Percentiles rank a stretch among this genome's conserved stretches.
phyloP scores from a whole-genome alignment of 2,888 invertebrate species.

The Leptinotarsa haldemani region DNA sequence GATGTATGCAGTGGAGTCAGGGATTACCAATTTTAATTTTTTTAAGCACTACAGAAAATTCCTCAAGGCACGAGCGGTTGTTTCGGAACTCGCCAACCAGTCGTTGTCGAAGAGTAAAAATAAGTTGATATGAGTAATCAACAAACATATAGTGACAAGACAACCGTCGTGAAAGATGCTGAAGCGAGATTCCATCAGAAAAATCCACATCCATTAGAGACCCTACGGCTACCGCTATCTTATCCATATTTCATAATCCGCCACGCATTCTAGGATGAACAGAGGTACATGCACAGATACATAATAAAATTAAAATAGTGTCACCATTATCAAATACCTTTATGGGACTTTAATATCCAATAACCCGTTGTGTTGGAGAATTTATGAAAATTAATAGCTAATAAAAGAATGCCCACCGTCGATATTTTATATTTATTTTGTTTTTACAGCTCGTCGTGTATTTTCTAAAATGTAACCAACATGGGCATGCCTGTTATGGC shows the following conservation, averaged over 20 bases:
- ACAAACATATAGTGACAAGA: too few species aligned
- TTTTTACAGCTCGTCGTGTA: conserved; percentile 40
- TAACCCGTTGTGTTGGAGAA: conserved; percentile 54
- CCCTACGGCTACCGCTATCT: conserved; percentile 32
- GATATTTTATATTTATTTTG: conserved; percentile 49
- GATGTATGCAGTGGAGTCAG: not conserved
- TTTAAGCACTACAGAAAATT: too few species aligned
- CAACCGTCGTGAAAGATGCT: too few species aligned
- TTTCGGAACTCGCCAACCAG: too few species aligned
- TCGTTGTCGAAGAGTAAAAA: too few species aligned
- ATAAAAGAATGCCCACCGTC: conserved; percentile 52
- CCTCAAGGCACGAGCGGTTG: too few species aligned
- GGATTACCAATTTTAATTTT: too few species aligned
- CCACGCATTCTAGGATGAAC: conserved; percentile 39
- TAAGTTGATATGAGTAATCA: too few species aligned
- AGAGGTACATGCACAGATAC: conserved; percentile 23
- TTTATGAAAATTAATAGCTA: conserved; percentile 57
- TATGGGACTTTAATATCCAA: conserved; percentile 54
- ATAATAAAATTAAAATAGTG: conserved; percentile 52
- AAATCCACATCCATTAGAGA: not conserved
- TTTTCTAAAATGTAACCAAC: conserved; percentile 42
- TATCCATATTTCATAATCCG: conserved; percentile 38
- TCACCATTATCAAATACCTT: conserved; percentile 54
- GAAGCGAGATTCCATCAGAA: not conserved
- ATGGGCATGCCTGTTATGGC: conserved; percentile 29